Evolutionary conservation across 35 echinoderm and acorn worm species (phyloP).

Genomic region (Apostichopus californicus): DNA sequence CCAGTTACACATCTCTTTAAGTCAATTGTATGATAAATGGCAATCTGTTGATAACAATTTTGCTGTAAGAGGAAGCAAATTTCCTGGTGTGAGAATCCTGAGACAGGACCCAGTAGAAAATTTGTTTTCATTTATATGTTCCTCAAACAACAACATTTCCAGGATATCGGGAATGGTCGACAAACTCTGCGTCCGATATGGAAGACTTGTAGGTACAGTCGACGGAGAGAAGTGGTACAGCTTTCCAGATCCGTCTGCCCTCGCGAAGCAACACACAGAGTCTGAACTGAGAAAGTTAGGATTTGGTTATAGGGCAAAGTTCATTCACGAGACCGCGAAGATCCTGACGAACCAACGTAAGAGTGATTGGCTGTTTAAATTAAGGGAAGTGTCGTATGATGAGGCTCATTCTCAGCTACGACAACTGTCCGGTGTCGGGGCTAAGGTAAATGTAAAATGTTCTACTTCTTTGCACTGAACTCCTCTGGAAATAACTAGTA

Average conservation of each 20-base stretch:
- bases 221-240: slow-evolving; percentile 73
- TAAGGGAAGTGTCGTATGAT: slow-evolving; percentile 64
- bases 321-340: slow-evolving; percentile 82
- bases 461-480: too few species aligned
- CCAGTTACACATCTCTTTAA: slow-evolving; percentile 66
- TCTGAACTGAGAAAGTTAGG: slow-evolving; percentile 68
- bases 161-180: slow-evolving; percentile 91
- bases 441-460: slow-evolving; percentile 65
- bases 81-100: slow-evolving; percentile 78
- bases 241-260: slow-evolving; percentile 60
- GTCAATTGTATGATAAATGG: slow-evolving; percentile 77
- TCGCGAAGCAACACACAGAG: slow-evolving; percentile 64
- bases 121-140: slow-evolving; percentile 93
- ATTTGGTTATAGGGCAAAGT: slow-evolving; percentile 95
- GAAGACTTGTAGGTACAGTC: slow-evolving; percentile 55
- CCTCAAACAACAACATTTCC: slow-evolving; percentile 95
- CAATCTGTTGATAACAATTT: slow-evolving; percentile 78
- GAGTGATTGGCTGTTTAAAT: slow-evolving; percentile 68
- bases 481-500: too few species aligned
- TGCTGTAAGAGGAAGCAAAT: slow-evolving; percentile 36
- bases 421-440: slow-evolving; percentile 86
- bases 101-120: slow-evolving; percentile 91
- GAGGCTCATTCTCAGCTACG: slow-evolving; percentile 79
- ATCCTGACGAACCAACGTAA: slow-evolving; percentile 60
- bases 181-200: slow-evolving; percentile 74